These are phyloP conservation scores for Odobenus rosmarus DNA, from an alignment of 2,113 vertebrate genomes.

Conservation along the genomic window DNA sequence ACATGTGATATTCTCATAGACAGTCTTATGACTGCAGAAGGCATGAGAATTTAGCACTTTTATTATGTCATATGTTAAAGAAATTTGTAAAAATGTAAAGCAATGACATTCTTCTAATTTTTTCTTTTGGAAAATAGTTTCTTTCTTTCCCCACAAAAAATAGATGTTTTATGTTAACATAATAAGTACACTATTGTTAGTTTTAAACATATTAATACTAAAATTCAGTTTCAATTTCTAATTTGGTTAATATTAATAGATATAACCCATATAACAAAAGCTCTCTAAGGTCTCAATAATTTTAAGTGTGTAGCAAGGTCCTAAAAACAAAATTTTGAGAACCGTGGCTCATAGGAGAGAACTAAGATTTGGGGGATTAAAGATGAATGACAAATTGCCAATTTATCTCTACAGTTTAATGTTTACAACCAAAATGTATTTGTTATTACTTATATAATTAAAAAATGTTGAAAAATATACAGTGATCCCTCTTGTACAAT, in stretches of 20 bases:
- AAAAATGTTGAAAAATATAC: background rate
- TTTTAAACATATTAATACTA: background rate
- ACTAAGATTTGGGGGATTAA: background rate
- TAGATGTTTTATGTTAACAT: background rate
- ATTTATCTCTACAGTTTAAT: background rate
- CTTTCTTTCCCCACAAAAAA: background rate
- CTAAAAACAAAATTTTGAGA: constrained; percentile 17
- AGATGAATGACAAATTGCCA: background rate
- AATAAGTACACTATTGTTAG: background rate
- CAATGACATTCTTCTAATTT: background rate
- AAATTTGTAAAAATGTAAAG: constrained; percentile 24
- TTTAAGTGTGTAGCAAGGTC: background rate
- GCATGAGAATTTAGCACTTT: background rate
- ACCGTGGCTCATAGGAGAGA: background rate
- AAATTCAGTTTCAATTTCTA: constrained; percentile 32
- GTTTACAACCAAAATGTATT: constrained; percentile 10
- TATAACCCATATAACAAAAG: background rate
- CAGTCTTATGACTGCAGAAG: background rate
- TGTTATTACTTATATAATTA: background rate
- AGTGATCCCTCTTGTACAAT: background rate
- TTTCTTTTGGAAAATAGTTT: background rate
- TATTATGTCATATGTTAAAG: background rate
- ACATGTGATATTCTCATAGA: background rate
- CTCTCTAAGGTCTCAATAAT: background rate
- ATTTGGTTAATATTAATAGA: background rate